Evolutionary conservation across 2,888 invertebrate genomes (phyloP).

Genomic region (Thysanoteuthis rhombus): DNA sequence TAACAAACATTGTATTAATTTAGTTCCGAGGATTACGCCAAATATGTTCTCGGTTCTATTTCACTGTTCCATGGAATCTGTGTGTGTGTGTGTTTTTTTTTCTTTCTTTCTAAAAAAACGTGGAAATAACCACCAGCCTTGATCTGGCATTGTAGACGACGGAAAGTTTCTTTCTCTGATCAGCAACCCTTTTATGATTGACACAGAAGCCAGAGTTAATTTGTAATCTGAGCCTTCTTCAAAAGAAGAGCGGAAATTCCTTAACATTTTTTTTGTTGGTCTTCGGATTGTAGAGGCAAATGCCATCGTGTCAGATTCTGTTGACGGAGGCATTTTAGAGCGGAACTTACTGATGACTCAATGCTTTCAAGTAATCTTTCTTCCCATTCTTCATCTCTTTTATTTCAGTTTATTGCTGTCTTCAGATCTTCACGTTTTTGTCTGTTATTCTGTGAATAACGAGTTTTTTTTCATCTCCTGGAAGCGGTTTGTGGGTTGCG

Average conservation of each 20-base stretch:
- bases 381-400: not conserved
- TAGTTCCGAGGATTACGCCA: not conserved
- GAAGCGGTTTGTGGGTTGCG: not conserved
- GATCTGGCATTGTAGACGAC: slow-evolving; percentile 12
- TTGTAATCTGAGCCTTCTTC: not conserved
- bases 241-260: not conserved
- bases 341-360: not conserved
- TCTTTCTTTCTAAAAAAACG: not conserved
- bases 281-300: not conserved
- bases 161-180: not conserved
- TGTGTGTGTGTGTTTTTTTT: too few relatives aligned
- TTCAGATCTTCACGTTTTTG: not conserved
- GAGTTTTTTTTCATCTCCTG: not conserved
- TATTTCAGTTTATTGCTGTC: not conserved
- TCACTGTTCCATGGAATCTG: not conserved
- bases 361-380: not conserved
- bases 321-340: not conserved
- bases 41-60: not conserved
- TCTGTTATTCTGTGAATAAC: not conserved
- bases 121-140: slow-evolving; percentile 1
- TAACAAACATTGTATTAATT: not conserved
- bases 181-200: not conserved
- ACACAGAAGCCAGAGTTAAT: slow-evolving; percentile 12
- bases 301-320: slow-evolving; percentile 12
- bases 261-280: not conserved